Base-by-base conservation (phyloP, 2,797 vertebrate species). In the Adrianichthys oophorus region DNA sequence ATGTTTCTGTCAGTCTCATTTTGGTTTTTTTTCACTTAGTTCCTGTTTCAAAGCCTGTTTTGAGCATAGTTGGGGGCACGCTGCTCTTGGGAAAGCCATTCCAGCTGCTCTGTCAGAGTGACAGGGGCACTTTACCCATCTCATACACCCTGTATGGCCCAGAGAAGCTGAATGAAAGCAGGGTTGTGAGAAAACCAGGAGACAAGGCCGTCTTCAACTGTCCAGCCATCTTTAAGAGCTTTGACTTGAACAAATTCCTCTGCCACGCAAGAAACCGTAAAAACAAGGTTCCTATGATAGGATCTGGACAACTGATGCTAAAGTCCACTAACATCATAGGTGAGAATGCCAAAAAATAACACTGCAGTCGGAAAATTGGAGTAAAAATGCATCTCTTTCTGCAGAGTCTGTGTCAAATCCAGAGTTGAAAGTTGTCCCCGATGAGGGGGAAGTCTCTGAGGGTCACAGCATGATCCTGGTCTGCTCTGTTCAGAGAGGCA, bases 361-460 rank as follows among this genome's bases (percentile, higher is more conserved):
- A 10, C 17, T 43, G 29, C 18, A 54, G 10, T 48, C n/a, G 43
- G 7, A 48, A 49, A 52, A 12, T 8, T 41, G 1, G 26, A 53
- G 15, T 45, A 14, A 18, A 18, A 42, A 8, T 23, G 13, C 10
- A n/a, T 48, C 45, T 74, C 13, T 15, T 37, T 14, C 7, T 46
- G 46, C 75, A 93, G 91, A 84, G 44, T 84, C 90, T 0, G 89
- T 92, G 41, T 89, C 86, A 13, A 55, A 18, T 15, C 90, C 88
- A 1, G 4, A 52, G 14, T 23, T 93, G 64, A 75, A 18, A 3
- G 5, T 78, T 32, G 12, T 0, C 1, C 61, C 82, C 8, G 15
- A 24, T 5, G 7, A 6, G 0, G 12, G 40, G 0, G 63, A 68
- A 0, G 21, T 91, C 41, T 70, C 82, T 0, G 91, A 92, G 56